Conservation (phyloP, 2,888 invertebrate genomes). For the Hirtodrosophila histrioides region DNA sequence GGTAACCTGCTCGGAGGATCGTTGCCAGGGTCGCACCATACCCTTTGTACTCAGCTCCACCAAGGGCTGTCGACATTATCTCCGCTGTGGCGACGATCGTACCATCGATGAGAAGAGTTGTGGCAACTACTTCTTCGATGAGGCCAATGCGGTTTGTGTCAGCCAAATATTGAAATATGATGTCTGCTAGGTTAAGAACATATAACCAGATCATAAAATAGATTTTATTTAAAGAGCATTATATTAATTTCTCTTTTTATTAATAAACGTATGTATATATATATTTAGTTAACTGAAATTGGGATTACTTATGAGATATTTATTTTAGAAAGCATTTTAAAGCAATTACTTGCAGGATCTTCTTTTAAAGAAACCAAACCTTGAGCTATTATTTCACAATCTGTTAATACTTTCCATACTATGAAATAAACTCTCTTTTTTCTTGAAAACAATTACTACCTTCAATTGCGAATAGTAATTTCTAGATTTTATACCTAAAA, state of each 20-base stretch:
- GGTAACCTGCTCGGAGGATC: conserved; percentile 67
- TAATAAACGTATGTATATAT: conserved; percentile 1
- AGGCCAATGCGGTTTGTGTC: conserved; percentile 58
- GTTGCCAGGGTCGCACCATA: conserved; percentile 77
- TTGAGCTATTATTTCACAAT: no score
- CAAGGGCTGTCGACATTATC: conserved; percentile 74
- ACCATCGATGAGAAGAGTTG: conserved; percentile 58
- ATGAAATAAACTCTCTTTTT: no score
- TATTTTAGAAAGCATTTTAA: no score
- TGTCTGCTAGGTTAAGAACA: conserved; percentile 47
- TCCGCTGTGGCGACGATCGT: conserved; percentile 61
- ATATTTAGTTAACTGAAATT: background rate
- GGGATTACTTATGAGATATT: no score
- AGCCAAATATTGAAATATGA: conserved; percentile 44
- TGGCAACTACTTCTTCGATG: conserved; percentile 78
- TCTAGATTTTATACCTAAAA: background rate
- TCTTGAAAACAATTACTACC: no score
- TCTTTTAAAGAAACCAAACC: no score
- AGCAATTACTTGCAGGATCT: no score
- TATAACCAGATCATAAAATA: background rate
- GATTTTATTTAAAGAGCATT: conserved; percentile 21
- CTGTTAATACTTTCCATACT: no score
- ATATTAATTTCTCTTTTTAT: conserved; percentile 7
- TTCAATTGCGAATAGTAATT: background rate
- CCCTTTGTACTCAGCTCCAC: conserved; percentile 64